Percentiles rank a stretch among this genome's conserved stretches.
Evolutionary conservation across 37 sponge, comb jelly and placozoan species (phyloP).

Genomic region (Spongilla lacustris): DNA sequence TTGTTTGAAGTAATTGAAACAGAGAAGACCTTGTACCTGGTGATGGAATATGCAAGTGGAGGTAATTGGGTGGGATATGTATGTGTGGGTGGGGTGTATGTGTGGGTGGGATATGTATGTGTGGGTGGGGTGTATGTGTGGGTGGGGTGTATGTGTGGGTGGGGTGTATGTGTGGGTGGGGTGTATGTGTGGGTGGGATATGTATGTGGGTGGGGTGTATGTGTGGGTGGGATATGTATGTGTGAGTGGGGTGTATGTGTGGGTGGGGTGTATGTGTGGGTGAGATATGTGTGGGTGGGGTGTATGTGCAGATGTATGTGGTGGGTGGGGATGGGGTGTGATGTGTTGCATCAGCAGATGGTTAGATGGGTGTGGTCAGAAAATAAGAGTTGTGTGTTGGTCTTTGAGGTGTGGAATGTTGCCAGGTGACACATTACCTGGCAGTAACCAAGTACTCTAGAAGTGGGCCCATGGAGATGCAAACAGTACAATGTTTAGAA

Average conservation of each 20-base stretch:
- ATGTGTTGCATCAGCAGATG: too few relatives aligned
- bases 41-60: conserved; percentile 99
- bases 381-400: background rate
- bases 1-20: conserved; percentile 98
- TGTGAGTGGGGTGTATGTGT: too few relatives aligned
- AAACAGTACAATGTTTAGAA: too few relatives aligned
- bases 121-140: background rate
- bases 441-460: too few relatives aligned
- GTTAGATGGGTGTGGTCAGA: background rate
- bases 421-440: too few relatives aligned
- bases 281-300: background rate
- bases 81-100: background rate
- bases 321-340: too few relatives aligned
- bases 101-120: background rate
- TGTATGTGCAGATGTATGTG: background rate
- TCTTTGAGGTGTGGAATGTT: background rate
- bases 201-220: conserved; percentile 74
- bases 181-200: background rate
- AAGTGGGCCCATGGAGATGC: too few relatives aligned
- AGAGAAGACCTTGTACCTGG: conserved; percentile 95
- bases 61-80: conserved; percentile 52
- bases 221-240: conserved; percentile 98
- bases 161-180: conserved; percentile 1
- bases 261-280: conserved; percentile 71
- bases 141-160: background rate